Base-by-base conservation (phyloP, 2,888 invertebrate genomes). In the Ophion slaviceki region DNA sequence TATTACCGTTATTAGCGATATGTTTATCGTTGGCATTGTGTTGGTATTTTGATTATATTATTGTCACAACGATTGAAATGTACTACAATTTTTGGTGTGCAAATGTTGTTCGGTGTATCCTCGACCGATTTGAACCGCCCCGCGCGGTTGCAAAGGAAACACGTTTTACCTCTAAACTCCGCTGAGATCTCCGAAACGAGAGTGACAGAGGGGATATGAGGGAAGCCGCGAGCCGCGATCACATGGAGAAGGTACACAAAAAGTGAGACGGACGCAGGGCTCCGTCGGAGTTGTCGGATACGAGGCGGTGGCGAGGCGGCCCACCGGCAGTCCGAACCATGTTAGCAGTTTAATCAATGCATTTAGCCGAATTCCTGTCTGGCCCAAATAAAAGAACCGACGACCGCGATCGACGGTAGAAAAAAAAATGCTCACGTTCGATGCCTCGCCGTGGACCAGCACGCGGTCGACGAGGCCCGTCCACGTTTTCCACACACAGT, bases 281-380 rank as follows among this genome's bases (percentile, higher is more conserved):
- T 76, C 47, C 20, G 62, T 57, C 86, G 87, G 89, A 89, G 91
- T 90, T 90, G 89, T 88, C 90, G 90, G 89, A 92, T 91, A 91
- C 90, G 89, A 91, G 71, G 36, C 80, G 75, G 32, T 76, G 70
- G 68, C 28, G 70, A 76, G n/a, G 87, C 90, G 93, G 92, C 92
- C 88, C 93, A 93, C 93, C 93, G 91, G 91, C 91, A 90, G 90
- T 89, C 88, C 90, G 89, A 90, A 90, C 91, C 90, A 93, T 92
- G 93, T 92, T 92, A 92, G 91, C 91, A 90, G 92, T 92, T 94
- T 93, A 94, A 94, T 94, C 93, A 93, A 94, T 94, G 93, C 93
- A 93, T 94, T 94, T 94, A 93, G 92, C 92, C 92, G 94, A 93
- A 94, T 93, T 94, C 94, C 92, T 92, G 93, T 93, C 93, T 93